A percentile compares a stretch with the other conserved stretches of the same genome.
Evolutionary conservation across 2,888 invertebrate species (phyloP).

Genomic region (Creontiades dilutus): DNA sequence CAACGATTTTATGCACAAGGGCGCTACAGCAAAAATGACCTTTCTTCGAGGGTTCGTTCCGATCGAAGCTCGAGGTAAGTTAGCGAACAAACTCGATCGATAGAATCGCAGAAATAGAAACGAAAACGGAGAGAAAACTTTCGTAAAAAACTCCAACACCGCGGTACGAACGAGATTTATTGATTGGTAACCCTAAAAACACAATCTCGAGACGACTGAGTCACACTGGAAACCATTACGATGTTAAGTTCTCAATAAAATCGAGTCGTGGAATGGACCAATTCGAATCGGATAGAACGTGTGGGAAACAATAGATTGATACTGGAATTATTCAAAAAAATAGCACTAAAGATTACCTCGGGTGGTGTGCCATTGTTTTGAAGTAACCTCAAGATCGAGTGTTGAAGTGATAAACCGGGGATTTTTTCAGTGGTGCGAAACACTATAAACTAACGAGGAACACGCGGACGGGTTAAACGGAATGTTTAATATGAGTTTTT

Average conservation of each 20-base stretch:
- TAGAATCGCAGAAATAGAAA: background rate
- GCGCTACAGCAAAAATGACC: background rate
- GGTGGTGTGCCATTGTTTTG: slow-evolving; percentile 31
- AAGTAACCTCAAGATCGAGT: slow-evolving; percentile 38
- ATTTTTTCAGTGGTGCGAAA: background rate
- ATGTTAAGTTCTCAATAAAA: background rate
- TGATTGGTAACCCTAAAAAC: slow-evolving; percentile 1
- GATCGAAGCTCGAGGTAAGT: background rate
- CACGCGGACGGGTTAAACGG: no score
- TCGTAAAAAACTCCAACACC: background rate
- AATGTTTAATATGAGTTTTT: no score
- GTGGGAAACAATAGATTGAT: background rate
- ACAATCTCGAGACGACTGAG: slow-evolving; percentile 6
- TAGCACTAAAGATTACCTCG: background rate
- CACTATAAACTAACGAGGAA: background rate
- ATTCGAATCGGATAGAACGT: background rate
- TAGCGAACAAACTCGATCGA: background rate
- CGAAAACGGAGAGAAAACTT: background rate
- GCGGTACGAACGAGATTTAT: background rate
- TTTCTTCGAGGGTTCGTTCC: background rate
- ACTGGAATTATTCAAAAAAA: background rate
- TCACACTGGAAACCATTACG: background rate
- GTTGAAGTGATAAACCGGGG: background rate
- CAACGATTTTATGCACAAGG: slow-evolving; percentile 5
- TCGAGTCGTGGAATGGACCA: background rate